Evolutionary conservation across 1,140 invertebrate species (phyloP).

Genomic region (Euwallacea fornicatus): DNA sequence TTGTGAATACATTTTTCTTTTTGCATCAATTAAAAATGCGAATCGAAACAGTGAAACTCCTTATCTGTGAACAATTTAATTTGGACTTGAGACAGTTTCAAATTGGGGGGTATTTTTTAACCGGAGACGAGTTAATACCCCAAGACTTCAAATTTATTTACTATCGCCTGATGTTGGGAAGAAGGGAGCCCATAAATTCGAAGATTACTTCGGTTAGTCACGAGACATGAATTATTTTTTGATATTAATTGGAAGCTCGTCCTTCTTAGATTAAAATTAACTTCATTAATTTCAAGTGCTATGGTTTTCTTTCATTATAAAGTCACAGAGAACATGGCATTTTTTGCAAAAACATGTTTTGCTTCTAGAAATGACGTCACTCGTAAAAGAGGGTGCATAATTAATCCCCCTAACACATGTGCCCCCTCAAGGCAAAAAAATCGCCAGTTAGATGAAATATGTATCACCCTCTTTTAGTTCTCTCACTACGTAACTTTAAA

Average conservation of each 20-base stretch:
- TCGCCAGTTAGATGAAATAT: too few species aligned
- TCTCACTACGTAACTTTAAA: too few species aligned
- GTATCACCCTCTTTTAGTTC: too few species aligned
- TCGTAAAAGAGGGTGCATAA: too few species aligned
- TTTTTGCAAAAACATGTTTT: too few species aligned
- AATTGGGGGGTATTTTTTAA: constrained; percentile 10
- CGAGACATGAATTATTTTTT: constrained; percentile 19
- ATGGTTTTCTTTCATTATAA: too few species aligned
- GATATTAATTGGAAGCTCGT: constrained; percentile 12
- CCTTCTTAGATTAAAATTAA: too few species aligned
- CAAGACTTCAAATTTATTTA: constrained; percentile 12
- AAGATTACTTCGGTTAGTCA: constrained; percentile 14
- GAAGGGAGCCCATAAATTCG: constrained; percentile 8
- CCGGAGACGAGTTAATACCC: constrained; percentile 13
- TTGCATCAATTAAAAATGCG: background rate
- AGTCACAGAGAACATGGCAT: too few species aligned
- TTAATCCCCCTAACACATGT: too few species aligned
- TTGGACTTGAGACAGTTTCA: background rate
- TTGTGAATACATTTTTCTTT: background rate
- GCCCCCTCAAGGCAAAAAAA: too few species aligned
- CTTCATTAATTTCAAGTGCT: too few species aligned
- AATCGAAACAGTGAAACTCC: background rate
- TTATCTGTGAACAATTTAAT: constrained; percentile 6
- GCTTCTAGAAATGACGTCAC: too few species aligned
- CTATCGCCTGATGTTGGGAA: constrained; percentile 5